Conservation (phyloP, 2,888 invertebrate genomes). For the Tetranychus truncatus region DNA sequence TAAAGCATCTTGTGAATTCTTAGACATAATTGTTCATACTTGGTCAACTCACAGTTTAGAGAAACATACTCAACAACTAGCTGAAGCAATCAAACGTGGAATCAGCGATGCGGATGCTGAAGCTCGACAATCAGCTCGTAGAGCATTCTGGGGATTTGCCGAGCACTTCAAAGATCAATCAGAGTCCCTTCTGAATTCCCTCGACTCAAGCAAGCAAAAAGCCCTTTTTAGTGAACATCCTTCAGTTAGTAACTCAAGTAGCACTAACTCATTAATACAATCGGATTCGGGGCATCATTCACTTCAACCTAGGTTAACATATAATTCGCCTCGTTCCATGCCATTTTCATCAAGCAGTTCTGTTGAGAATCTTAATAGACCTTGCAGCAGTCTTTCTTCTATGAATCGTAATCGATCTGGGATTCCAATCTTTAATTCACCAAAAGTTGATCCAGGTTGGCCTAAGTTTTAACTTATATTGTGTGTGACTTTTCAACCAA, state of each 20-base stretch:
- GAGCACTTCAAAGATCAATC: slow-evolving; percentile 78
- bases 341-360: slow-evolving; percentile 25
- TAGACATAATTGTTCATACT: slow-evolving; percentile 58
- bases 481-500: no score
- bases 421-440: slow-evolving; percentile 31
- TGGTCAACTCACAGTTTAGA: slow-evolving; percentile 74
- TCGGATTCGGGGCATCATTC: background rate
- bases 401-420: slow-evolving; percentile 29
- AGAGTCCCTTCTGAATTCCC: slow-evolving; percentile 55
- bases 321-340: background rate
- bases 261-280: slow-evolving; percentile 33
- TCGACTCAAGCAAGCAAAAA: slow-evolving; percentile 58
- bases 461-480: background rate
- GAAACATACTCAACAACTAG: slow-evolving; percentile 52
- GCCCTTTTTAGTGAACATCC: slow-evolving; percentile 42
- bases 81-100: slow-evolving; percentile 58
- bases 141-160: slow-evolving; percentile 72
- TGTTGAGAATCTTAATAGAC: slow-evolving; percentile 29
- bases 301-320: slow-evolving; percentile 8
- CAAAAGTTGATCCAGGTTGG: background rate
- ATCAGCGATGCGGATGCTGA: slow-evolving; percentile 82
- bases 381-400: background rate
- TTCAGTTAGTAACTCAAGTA: slow-evolving; percentile 34
- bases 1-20: slow-evolving; percentile 54
- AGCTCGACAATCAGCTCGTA: slow-evolving; percentile 59